Evolutionary conservation across 2,113 vertebrate genomes (phyloP).

Genomic region (Brienomyrus longianalis): DNA sequence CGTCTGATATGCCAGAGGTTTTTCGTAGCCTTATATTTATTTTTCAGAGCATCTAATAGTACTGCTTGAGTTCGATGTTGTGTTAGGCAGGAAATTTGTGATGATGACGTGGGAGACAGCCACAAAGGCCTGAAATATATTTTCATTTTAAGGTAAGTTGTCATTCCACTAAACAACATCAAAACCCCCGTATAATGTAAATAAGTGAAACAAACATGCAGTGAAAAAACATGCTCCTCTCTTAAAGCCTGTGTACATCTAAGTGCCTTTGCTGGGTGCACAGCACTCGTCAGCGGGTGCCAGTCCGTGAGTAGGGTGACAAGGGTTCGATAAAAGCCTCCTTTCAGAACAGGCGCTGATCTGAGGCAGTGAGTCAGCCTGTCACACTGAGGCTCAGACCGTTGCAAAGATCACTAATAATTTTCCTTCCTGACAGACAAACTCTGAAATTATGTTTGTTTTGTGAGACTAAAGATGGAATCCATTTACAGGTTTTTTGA

Average conservation of each 20-base stretch:
- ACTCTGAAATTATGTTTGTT: background rate
- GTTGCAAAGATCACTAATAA: conserved; percentile 19
- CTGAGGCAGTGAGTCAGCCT: conserved; percentile 27
- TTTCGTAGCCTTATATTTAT: background rate
- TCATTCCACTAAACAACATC: background rate
- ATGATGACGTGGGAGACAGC: background rate
- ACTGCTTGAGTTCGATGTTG: background rate
- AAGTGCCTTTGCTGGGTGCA: background rate
- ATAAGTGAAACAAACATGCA: background rate
- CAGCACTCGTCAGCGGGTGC: background rate
- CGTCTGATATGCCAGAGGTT: background rate
- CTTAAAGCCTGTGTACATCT: background rate
- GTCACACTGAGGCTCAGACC: conserved; percentile 24
- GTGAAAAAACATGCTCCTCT: background rate
- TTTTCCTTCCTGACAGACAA: background rate
- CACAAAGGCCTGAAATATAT: background rate
- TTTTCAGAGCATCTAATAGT: background rate
- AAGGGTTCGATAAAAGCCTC: conserved; percentile 9
- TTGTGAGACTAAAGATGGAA: background rate
- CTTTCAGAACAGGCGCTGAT: conserved; percentile 28
- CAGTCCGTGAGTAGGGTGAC: background rate
- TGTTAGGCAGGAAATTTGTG: background rate
- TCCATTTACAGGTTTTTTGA: background rate
- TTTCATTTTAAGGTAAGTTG: background rate
- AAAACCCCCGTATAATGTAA: background rate